These are phyloP conservation scores for Gibbula magus DNA, from an alignment of 2,888 invertebrate species.

Conservation along the genomic window DNA sequence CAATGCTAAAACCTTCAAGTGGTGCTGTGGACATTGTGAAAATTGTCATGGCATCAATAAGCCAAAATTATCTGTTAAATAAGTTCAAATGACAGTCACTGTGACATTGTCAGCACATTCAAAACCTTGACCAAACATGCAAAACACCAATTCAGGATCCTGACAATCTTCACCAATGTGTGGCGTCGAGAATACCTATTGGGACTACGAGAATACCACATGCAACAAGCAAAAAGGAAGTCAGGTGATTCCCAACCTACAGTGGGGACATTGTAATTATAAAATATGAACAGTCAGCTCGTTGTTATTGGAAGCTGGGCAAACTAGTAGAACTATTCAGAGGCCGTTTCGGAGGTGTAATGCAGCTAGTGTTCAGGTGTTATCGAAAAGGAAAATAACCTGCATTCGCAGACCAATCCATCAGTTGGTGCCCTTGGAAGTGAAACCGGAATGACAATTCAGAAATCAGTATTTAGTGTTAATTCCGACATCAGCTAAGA, in stretches of 20 bases:
- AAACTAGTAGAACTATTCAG: neutral
- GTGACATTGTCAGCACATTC: no score
- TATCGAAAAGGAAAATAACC: neutral
- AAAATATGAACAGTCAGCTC: neutral
- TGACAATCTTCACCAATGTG: neutral
- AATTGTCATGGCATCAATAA: neutral
- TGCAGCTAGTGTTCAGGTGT: neutral
- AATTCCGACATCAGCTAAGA: no score
- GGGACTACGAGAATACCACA: neutral
- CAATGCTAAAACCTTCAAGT: neutral
- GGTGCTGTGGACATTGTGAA: neutral
- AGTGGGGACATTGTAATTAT: neutral
- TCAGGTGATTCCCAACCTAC: neutral
- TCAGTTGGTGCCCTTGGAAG: neutral
- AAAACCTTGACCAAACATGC: neutral
- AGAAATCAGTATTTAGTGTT: no score
- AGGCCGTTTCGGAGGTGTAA: neutral
- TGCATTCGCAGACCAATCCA: neutral
- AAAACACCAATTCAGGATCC: neutral
- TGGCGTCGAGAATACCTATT: neutral
- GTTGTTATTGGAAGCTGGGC: neutral
- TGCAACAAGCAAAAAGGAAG: neutral
- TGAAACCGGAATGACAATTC: neutral
- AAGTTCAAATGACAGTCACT: no score
- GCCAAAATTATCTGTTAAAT: neutral